Evolutionary conservation across 2,797 vertebrate genomes (phyloP).

Genomic region (Corythornis leucogaster): DNA sequence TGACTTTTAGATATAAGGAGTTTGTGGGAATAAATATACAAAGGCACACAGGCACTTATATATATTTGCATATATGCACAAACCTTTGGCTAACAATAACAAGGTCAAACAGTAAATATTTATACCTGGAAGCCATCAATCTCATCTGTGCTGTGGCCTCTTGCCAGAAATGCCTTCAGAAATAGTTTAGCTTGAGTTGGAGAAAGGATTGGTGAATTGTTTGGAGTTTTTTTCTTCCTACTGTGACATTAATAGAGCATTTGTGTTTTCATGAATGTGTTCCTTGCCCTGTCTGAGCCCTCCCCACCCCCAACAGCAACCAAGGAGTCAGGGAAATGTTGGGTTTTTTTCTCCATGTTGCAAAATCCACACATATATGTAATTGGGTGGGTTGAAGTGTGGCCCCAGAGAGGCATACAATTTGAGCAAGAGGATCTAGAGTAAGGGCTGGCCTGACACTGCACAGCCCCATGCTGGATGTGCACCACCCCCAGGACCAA

Average conservation of each 20-base stretch:
- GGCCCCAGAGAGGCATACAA: background rate
- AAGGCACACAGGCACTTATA: rapidly evolving
- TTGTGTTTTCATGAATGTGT: background rate
- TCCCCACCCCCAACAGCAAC: background rate
- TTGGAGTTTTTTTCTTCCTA: background rate
- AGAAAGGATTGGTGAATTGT: background rate
- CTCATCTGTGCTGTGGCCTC: conserved; percentile 18
- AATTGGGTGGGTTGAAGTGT: rapidly evolving
- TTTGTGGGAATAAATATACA: background rate
- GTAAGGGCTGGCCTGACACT: background rate
- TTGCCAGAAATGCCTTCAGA: conserved; percentile 38
- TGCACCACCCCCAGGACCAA: background rate
- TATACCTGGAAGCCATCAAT: conserved; percentile 45
- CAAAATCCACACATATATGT: background rate
- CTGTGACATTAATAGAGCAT: background rate
- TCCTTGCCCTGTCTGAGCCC: background rate
- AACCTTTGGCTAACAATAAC: conserved; percentile 40
- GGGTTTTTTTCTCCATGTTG: background rate
- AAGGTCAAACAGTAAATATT: conserved; percentile 64
- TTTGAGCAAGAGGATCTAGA: background rate
- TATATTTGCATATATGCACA: background rate
- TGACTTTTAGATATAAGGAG: background rate
- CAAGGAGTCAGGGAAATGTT: background rate
- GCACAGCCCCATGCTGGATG: rapidly evolving
- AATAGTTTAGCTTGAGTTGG: background rate